These are phyloP conservation scores for Dasyurus viverrinus DNA, from an alignment of 2,113 vertebrate species.

Conservation along the genomic window DNA sequence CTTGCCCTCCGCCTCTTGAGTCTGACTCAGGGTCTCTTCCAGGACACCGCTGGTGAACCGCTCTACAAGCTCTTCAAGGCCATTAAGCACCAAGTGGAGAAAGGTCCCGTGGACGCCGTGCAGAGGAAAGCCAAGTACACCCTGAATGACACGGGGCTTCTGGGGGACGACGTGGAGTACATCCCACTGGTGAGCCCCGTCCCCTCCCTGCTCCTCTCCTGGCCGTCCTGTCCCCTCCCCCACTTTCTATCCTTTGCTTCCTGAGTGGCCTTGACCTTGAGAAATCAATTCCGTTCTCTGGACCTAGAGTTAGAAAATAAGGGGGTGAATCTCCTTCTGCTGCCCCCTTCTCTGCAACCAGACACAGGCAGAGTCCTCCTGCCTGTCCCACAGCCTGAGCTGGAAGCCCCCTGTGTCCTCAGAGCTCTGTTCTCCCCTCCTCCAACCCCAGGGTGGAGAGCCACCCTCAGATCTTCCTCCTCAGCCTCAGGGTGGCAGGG, in stretches of 20 bases:
- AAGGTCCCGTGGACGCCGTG: constrained; percentile 95
- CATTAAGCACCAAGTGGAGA: constrained; percentile 98
- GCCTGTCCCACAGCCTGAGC: not conserved
- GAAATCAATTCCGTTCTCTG: not conserved
- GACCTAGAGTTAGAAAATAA: not conserved
- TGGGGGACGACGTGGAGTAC: constrained; percentile 97
- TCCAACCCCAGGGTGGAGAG: no score
- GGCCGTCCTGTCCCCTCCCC: not conserved
- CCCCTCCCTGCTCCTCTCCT: no score
- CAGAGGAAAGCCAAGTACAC: constrained; percentile 98
- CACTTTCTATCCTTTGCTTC: not conserved
- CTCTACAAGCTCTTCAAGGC: constrained; percentile 98
- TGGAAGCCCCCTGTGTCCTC: not conserved
- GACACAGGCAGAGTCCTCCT: no score
- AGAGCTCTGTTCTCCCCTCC: no score
- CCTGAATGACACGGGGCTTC: constrained; percentile 95
- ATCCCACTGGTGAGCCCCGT: constrained; percentile 87
- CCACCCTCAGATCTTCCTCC: not conserved
- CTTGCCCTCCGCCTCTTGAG: not conserved
- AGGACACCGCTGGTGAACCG: constrained; percentile 96
- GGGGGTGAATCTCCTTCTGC: no score
- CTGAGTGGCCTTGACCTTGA: not conserved
- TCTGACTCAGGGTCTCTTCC: not conserved
- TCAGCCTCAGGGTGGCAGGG: not conserved
- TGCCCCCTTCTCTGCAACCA: not conserved